Conservation (phyloP, 1,140 invertebrate species). For the Octopus bimaculoides region DNA sequence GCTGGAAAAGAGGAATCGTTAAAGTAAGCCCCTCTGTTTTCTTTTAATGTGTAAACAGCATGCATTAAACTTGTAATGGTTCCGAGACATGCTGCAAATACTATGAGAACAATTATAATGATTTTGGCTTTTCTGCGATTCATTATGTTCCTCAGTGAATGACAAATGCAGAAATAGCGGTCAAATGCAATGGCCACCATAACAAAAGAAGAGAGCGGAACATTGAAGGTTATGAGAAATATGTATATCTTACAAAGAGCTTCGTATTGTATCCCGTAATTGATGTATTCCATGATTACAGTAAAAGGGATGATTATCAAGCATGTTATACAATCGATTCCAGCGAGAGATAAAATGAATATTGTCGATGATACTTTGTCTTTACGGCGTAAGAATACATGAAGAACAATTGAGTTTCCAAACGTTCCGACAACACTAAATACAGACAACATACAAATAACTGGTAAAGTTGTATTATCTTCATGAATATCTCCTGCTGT, state of each 20-base stretch:
- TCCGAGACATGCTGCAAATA: slow-evolving; percentile 44
- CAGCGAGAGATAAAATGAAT: slow-evolving; percentile 52
- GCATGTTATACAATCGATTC: slow-evolving; percentile 51
- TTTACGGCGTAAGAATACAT: slow-evolving; percentile 51
- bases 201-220: slow-evolving; percentile 51
- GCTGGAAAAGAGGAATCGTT: neutral
- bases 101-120: slow-evolving; percentile 37
- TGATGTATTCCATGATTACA: slow-evolving; percentile 38
- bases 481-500: neutral
- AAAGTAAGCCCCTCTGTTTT: neutral
- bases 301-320: slow-evolving; percentile 51
- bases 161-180: slow-evolving; percentile 55
- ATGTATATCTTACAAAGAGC: slow-evolving; percentile 51
- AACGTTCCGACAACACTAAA: slow-evolving; percentile 47
- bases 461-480: neutral
- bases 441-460: slow-evolving; percentile 31
- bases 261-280: slow-evolving; percentile 41
- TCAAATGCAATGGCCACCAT: slow-evolving; percentile 56
- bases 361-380: slow-evolving; percentile 52
- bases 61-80: slow-evolving; percentile 43
- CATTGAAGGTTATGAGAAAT: slow-evolving; percentile 51
- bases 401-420: slow-evolving; percentile 53
- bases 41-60: slow-evolving; percentile 36
- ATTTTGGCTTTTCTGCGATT: slow-evolving; percentile 46
- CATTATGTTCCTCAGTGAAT: slow-evolving; percentile 48